Percentiles rank a stretch among this genome's conserved stretches.
Evolutionary conservation across 2,888 invertebrate species (phyloP).

Genomic region (Calliopum simillimum): DNA sequence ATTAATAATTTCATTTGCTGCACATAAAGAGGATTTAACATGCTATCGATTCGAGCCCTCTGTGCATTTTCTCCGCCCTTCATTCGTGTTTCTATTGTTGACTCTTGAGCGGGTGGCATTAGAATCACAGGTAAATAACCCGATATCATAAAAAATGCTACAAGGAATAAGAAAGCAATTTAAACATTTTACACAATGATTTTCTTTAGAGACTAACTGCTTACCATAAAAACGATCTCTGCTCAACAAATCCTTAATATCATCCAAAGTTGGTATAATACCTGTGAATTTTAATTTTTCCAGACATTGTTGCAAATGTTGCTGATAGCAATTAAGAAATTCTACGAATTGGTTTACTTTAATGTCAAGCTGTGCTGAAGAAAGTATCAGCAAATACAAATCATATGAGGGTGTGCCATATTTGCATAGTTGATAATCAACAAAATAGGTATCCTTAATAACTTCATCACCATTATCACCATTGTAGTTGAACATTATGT

Average conservation of each 20-base stretch:
- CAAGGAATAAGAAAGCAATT: neutral
- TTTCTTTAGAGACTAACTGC: neutral
- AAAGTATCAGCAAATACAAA: slow-evolving; percentile 42
- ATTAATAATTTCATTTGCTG: neutral
- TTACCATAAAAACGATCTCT: neutral
- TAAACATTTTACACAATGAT: neutral
- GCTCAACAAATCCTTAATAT: neutral
- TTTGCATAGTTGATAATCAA: slow-evolving; percentile 59
- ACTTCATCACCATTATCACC: slow-evolving; percentile 44
- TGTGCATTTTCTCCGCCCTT: neutral
- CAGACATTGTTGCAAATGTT: neutral
- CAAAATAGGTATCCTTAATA: slow-evolving; percentile 53
- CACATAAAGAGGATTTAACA: neutral
- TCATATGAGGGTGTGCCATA: slow-evolving; percentile 60
- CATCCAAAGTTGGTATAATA: neutral
- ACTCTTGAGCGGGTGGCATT: neutral
- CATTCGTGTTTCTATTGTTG: neutral
- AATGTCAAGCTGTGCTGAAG: neutral
- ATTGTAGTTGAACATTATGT: slow-evolving; percentile 54
- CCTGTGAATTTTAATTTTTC: neutral
- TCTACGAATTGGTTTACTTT: neutral
- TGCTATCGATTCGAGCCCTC: neutral
- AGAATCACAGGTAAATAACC: neutral
- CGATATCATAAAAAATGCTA: neutral
- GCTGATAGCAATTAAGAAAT: neutral